These are phyloP conservation scores for Agriopis aurantiaria DNA, from an alignment of 2,888 invertebrate species.

Conservation along the genomic window DNA sequence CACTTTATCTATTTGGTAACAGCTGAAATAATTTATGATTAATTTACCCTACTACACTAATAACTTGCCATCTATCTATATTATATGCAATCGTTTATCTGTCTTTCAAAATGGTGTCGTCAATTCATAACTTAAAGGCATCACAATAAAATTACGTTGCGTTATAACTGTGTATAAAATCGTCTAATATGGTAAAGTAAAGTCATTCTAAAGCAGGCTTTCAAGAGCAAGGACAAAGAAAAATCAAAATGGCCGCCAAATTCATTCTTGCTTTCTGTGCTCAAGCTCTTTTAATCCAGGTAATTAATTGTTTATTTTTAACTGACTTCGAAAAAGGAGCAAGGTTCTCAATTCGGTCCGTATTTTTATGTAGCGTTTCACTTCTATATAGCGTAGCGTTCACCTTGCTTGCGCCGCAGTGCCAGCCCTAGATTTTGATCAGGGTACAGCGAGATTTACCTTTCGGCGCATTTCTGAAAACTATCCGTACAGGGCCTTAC, in stretches of 20 bases:
- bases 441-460: too few species aligned
- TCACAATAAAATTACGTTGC: constrained; percentile 15
- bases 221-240: constrained; percentile 5
- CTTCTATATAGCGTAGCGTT: too few species aligned
- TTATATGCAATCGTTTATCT: constrained; percentile 21
- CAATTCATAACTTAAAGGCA: constrained; percentile 1
- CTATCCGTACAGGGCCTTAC: too few species aligned
- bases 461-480: too few species aligned
- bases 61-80: constrained; percentile 13
- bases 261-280: constrained; percentile 52
- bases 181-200: background rate
- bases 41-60: constrained; percentile 20
- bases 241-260: constrained; percentile 57
- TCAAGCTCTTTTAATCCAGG: constrained; percentile 59
- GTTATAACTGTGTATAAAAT: constrained; percentile 27
- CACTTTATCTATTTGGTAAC: too few species aligned
- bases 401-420: too few species aligned
- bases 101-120: constrained; percentile 19
- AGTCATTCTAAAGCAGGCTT: constrained; percentile 15
- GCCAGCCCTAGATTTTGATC: too few species aligned
- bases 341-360: too few species aligned
- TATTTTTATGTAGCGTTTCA: too few species aligned
- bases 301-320: constrained; percentile 33
- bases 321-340: background rate
- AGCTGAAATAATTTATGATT: background rate